Evolutionary conservation across 2,888 invertebrate genomes (phyloP).

Genomic region (Epinotia brunnichana): DNA sequence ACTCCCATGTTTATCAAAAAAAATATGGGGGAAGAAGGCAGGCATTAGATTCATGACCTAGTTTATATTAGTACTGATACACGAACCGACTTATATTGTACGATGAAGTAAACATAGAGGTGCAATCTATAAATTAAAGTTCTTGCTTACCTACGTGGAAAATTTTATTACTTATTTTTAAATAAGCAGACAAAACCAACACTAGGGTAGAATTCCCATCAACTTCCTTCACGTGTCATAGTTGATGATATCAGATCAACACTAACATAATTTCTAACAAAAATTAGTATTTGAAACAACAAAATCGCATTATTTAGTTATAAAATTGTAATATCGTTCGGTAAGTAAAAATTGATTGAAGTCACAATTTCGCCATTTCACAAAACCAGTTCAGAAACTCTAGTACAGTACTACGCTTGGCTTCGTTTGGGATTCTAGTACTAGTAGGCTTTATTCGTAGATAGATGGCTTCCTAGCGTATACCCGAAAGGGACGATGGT

Average conservation of each 20-base stretch:
- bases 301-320: constrained; percentile 64
- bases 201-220: constrained; percentile 60
- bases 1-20: constrained; percentile 39
- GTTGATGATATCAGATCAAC: constrained; percentile 54
- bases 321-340: constrained; percentile 60
- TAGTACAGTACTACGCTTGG: constrained; percentile 14
- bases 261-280: constrained; percentile 53
- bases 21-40: constrained; percentile 29
- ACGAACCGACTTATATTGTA: constrained; percentile 14
- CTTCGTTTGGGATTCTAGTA: constrained; percentile 1
- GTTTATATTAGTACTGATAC: constrained; percentile 19
- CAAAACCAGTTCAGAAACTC: constrained; percentile 60
- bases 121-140: constrained; percentile 30
- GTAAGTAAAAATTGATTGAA: constrained; percentile 67
- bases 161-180: constrained; percentile 58
- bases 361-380: constrained; percentile 80
- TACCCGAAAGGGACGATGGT: too few species aligned
- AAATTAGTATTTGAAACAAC: constrained; percentile 54
- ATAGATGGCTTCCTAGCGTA: too few species aligned
- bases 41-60: constrained; percentile 39
- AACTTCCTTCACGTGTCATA: constrained; percentile 61
- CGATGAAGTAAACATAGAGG: background rate
- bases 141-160: constrained; percentile 57
- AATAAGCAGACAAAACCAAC: constrained; percentile 59
- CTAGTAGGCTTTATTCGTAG: background rate